Conservation (phyloP, 2,113 vertebrate genomes). For the Tachycineta bicolor region DNA sequence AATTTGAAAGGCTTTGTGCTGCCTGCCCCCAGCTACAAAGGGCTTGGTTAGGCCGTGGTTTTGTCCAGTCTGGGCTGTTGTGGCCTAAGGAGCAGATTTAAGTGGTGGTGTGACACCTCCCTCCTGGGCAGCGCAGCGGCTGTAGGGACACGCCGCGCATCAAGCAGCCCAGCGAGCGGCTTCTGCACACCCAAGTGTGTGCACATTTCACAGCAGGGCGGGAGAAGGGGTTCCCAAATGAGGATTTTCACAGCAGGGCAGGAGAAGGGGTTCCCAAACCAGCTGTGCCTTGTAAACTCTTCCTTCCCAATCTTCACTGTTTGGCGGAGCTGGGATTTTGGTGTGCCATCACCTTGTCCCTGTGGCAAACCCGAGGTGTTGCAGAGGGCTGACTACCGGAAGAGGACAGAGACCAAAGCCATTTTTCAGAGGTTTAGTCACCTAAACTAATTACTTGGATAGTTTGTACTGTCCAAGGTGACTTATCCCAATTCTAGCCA, state of each 20-base stretch:
- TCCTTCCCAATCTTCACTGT: rapidly evolving
- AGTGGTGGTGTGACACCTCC: conserved; percentile 67
- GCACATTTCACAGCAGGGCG: too few species aligned
- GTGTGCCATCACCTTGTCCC: neutral
- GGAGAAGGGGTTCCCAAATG: neutral
- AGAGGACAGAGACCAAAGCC: neutral
- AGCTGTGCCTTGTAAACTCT: too few species aligned
- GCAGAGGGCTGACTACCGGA: neutral
- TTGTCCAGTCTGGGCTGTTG: conserved; percentile 59
- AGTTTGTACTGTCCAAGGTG: neutral
- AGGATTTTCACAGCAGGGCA: too few species aligned
- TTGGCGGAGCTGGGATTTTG: neutral
- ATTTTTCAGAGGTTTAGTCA: neutral
- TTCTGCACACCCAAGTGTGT: neutral
- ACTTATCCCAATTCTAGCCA: neutral
- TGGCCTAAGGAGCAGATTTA: conserved; percentile 40
- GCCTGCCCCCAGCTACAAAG: conserved; percentile 32
- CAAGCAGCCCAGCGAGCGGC: rapidly evolving
- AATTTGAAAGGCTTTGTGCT: conserved; percentile 35
- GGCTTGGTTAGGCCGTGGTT: conserved; percentile 21
- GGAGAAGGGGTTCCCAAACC: neutral
- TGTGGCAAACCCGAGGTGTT: neutral
- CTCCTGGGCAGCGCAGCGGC: neutral
- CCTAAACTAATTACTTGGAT: neutral
- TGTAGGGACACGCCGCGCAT: neutral